Base-by-base conservation (phyloP, 2,888 invertebrate genomes). In the Cartodere bifasciata region DNA sequence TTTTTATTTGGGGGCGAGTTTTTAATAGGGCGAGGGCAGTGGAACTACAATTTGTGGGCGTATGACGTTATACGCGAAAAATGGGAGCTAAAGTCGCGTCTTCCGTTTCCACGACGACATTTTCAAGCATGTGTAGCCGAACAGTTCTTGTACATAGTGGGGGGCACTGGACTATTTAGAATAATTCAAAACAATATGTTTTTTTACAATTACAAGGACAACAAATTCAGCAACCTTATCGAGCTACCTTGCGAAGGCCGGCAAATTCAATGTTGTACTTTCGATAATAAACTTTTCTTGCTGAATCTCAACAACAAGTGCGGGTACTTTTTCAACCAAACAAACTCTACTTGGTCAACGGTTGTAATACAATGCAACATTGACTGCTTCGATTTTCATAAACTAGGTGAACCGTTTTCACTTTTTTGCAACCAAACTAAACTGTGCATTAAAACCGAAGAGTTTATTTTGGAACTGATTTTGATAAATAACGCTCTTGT, bases 1-100 rank as follows among this genome's bases (percentile, higher is more conserved):
- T 50, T 53, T 34, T 36, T 59, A 16, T 53, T 52, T 36, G 60
- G 60, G 9, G 60, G 60, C 6, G 55, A 60, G 43, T 48, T 42
- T 37, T 26, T 38, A 6, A 39, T 55, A 13, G 58, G 58, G 5
- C 44, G 37, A 31, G 55, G 56, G 1, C 36, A 48, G 27, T 60
- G 58, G 58, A 58, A 58, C 39, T 34, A 29, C 4, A 50, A 50
- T 39, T 44, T 58, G 32, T 56, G 53, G 56, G 41, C 46, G 5
- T 58, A 50, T 27, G 47, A 59, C 36, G 49, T 46, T 2, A 45
- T 55, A 17, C 41, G 42, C 32, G 50, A 53, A 21, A 38, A 35
- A 32, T 59, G 58, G 58, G 41, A 49, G 27, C 40, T 41, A 28
- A 50, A 48, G 41, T 42, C 42, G 24, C 52, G 51, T 29, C 36